Percentiles rank a stretch among this genome's conserved stretches.
These are phyloP conservation scores for Homalodisca vitripennis DNA, from an alignment of 1,140 invertebrate genomes.

Conservation along the genomic window DNA sequence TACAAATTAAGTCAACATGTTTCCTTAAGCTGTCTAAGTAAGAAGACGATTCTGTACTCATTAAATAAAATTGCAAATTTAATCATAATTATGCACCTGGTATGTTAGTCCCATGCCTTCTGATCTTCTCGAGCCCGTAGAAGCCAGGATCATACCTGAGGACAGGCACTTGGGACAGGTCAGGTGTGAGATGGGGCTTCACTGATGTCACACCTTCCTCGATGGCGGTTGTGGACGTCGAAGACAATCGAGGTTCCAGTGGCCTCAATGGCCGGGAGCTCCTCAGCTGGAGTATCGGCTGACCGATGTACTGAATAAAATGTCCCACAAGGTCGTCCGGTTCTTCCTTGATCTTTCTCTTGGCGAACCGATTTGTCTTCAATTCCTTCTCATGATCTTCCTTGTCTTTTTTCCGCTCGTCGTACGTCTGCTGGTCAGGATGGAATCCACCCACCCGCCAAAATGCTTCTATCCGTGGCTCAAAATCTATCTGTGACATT, in stretches of 20 bases:
- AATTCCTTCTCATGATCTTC: conserved; percentile 45
- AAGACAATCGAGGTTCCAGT: conserved; percentile 43
- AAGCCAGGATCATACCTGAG: conserved; percentile 58
- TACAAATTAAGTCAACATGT: no score
- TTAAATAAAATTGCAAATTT: no score
- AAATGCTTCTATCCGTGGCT: conserved; percentile 74
- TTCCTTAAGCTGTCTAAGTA: no score
- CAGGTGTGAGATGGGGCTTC: conserved; percentile 56
- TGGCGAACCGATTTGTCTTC: conserved; percentile 15
- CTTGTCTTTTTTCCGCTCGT: conserved; percentile 34
- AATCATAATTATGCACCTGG: no score
- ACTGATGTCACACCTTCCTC: conserved; percentile 55
- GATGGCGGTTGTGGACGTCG: background rate
- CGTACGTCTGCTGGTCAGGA: conserved; percentile 47
- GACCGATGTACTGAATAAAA: conserved; percentile 64
- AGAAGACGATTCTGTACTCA: no score
- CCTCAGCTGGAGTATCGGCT: conserved; percentile 64
- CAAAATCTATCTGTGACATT: conserved; percentile 61
- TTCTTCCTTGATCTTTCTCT: conserved; percentile 39
- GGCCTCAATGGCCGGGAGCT: conserved; percentile 61
- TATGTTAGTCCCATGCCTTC: conserved; percentile 66
- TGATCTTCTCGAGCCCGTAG: conserved; percentile 47
- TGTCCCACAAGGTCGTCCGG: conserved; percentile 58
- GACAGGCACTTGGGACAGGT: conserved; percentile 45
- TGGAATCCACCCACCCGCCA: conserved; percentile 73